A percentile compares a stretch with the other conserved stretches of the same genome.
Evolutionary conservation across 2,888 invertebrate species (phyloP).

Genomic region (Luffia ferchaultella): DNA sequence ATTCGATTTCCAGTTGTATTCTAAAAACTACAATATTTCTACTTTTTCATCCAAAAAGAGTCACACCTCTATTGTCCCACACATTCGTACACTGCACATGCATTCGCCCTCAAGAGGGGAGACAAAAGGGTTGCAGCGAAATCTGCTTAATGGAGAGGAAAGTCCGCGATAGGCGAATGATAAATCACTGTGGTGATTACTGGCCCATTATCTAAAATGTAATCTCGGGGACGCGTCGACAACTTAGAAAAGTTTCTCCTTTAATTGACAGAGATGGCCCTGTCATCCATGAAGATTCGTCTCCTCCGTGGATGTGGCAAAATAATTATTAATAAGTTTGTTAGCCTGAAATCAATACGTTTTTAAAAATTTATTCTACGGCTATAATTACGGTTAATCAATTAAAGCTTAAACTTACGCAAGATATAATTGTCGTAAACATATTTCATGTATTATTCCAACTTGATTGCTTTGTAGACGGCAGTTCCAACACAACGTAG

Average conservation of each 20-base stretch:
- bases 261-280: slow-evolving; percentile 41
- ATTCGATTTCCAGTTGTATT: too few species aligned
- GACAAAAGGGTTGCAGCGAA: slow-evolving; percentile 52
- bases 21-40: neutral
- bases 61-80: neutral
- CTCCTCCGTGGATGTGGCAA: neutral
- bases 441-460: too few species aligned
- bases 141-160: slow-evolving; percentile 66
- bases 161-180: slow-evolving; percentile 60
- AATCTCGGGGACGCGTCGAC: slow-evolving; percentile 44
- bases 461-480: too few species aligned
- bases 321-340: too few species aligned
- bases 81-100: neutral
- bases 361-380: too few species aligned
- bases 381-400: too few species aligned
- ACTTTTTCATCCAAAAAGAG: neutral
- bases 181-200: slow-evolving; percentile 64
- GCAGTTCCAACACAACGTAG: too few species aligned
- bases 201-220: slow-evolving; percentile 61
- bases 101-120: slow-evolving; percentile 1
- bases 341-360: too few species aligned
- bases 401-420: too few species aligned
- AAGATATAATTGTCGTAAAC: too few species aligned
- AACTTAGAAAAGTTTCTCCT: slow-evolving; percentile 20
- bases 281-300: neutral